phyloP scores from a whole-genome alignment of 1,140 invertebrate genomes.

The Cydia splendana region DNA sequence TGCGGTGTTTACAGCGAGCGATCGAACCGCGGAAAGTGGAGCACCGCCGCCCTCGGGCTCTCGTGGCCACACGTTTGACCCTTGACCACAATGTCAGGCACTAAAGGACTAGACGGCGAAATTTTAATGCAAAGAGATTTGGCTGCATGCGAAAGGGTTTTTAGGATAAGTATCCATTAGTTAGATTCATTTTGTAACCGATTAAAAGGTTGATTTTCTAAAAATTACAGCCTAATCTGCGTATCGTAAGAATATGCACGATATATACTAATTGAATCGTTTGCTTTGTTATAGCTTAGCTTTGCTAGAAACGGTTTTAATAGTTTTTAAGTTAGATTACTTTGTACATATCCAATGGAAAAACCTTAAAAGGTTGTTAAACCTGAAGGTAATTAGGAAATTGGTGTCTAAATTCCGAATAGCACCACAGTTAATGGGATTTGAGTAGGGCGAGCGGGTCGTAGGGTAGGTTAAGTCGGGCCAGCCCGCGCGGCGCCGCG shows the following conservation, averaged over 20 bases:
- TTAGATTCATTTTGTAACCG: too few species aligned
- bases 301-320: not conserved
- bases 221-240: too few species aligned
- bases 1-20: conserved; percentile 14
- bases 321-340: not conserved
- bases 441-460: not conserved
- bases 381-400: too few species aligned
- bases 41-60: not conserved
- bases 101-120: not conserved
- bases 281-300: not conserved
- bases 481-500: conserved; percentile 5
- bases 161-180: too few species aligned
- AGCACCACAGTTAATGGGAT: not conserved
- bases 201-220: too few species aligned
- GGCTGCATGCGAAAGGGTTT: too few species aligned
- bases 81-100: not conserved
- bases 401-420: not conserved
- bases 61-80: not conserved
- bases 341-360: not conserved
- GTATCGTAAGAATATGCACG: too few species aligned
- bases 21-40: conserved; percentile 11
- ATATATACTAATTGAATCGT: too few species aligned
- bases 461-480: not conserved
- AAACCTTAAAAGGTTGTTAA: too few species aligned
- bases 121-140: not conserved